Evolutionary conservation across 2,797 vertebrate genomes (phyloP).

Genomic region (Ptychadena robeensis): DNA sequence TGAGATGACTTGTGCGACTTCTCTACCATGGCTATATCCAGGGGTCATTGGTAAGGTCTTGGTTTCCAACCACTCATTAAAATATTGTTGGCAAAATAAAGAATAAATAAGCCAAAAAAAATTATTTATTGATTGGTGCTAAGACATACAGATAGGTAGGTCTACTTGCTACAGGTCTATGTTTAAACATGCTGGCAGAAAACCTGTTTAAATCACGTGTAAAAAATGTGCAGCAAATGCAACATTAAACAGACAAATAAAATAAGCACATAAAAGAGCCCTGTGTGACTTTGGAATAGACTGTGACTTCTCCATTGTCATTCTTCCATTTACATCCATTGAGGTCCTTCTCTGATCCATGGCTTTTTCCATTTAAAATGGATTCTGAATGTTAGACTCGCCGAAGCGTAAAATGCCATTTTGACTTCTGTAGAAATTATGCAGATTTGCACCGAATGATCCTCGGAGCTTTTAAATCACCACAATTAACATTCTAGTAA

Average conservation of each 20-base stretch:
- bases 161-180: background rate
- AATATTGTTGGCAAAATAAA: too few relatives aligned
- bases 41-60: too few relatives aligned
- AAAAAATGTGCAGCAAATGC: background rate
- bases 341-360: background rate
- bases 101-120: too few relatives aligned
- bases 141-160: background rate
- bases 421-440: background rate
- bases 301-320: background rate
- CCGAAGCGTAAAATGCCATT: conserved; percentile 14
- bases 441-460: conserved; percentile 61
- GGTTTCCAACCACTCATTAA: too few relatives aligned
- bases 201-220: background rate
- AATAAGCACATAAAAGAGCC: background rate
- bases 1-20: too few relatives aligned
- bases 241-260: background rate
- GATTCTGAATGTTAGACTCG: background rate
- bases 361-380: conserved; percentile 1
- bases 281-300: background rate
- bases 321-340: background rate
- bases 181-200: background rate
- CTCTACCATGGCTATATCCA: too few relatives aligned
- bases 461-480: conserved; percentile 63
- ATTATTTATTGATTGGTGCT: too few relatives aligned
- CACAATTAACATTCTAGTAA: conserved; percentile 38